Evolutionary conservation across 2,888 invertebrate genomes (phyloP).

Genomic region (Eudasyphora cyanicolor): DNA sequence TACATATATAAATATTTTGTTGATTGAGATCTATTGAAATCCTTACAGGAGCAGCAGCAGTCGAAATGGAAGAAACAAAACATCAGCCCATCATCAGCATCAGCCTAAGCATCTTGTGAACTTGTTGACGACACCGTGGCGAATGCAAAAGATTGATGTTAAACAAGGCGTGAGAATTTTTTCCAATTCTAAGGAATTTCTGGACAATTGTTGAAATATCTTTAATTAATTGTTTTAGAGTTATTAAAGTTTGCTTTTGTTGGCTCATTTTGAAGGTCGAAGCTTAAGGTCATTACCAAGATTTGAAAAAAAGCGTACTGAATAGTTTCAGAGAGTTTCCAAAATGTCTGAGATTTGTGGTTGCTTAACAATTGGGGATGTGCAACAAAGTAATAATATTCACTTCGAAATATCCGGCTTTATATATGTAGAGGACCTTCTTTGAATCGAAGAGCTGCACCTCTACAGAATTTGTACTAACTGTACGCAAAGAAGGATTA

Average conservation of each 20-base stretch:
- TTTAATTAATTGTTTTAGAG: conserved; percentile 25
- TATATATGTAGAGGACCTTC: too few relatives aligned
- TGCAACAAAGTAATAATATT: too few relatives aligned
- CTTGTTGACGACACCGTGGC: neutral
- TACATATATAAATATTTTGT: conserved; percentile 53
- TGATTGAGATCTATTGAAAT: conserved; percentile 61
- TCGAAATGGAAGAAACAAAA: neutral
- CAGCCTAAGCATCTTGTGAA: neutral
- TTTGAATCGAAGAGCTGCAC: too few relatives aligned
- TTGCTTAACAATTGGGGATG: too few relatives aligned
- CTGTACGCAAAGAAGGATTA: too few relatives aligned
- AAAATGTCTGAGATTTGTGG: too few relatives aligned
- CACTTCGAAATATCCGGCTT: too few relatives aligned
- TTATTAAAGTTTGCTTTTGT: neutral
- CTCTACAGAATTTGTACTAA: too few relatives aligned
- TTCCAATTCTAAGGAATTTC: conserved; percentile 57
- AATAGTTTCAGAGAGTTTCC: too few relatives aligned
- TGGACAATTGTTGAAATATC: neutral
- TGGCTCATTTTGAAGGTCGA: neutral
- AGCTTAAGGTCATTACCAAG: conserved; percentile 1
- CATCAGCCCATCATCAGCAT: neutral
- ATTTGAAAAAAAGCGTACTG: too few relatives aligned
- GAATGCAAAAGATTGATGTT: conserved; percentile 52
- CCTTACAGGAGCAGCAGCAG: neutral
- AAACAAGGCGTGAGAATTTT: conserved; percentile 65